phyloP scores from a whole-genome alignment of 2,797 vertebrate species.

The Calcarius lapponicus region DNA sequence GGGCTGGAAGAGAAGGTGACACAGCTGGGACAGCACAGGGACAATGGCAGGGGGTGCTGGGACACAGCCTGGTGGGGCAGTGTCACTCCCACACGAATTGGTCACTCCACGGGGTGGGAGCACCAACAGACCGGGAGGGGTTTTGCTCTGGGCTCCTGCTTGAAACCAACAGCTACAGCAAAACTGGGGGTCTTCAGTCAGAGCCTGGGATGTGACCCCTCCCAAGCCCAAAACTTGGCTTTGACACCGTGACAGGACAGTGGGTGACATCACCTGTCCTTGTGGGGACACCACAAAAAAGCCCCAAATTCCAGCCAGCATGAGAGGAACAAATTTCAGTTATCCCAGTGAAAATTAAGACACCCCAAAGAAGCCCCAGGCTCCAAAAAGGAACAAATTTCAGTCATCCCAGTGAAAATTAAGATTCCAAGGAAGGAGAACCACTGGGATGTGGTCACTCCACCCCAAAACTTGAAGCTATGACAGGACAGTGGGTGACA shows the following conservation, averaged over 20 bases:
- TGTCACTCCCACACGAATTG: conserved; percentile 80
- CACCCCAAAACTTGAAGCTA: no score
- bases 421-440: no score
- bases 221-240: conserved; percentile 79
- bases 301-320: accelerated
- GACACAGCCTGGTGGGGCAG: background rate
- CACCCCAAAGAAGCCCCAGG: accelerated
- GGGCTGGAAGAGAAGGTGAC: conserved; percentile 12
- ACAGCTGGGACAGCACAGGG: background rate
- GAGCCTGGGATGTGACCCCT: conserved; percentile 75
- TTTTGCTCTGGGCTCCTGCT: conserved; percentile 84
- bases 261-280: background rate
- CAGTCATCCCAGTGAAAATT: no score
- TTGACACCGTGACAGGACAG: background rate
- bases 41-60: accelerated
- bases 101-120: background rate
- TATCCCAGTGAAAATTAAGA: background rate
- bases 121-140: conserved; percentile 85
- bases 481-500: no score
- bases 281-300: accelerated
- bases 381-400: background rate
- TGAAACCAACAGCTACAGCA: conserved; percentile 88
- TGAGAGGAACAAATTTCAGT: background rate
- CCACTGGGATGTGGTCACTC: no score
- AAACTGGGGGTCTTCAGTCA: conserved; percentile 86